phyloP scores from a whole-genome alignment of 2,113 vertebrate genomes.

The Candoia aspera region DNA sequence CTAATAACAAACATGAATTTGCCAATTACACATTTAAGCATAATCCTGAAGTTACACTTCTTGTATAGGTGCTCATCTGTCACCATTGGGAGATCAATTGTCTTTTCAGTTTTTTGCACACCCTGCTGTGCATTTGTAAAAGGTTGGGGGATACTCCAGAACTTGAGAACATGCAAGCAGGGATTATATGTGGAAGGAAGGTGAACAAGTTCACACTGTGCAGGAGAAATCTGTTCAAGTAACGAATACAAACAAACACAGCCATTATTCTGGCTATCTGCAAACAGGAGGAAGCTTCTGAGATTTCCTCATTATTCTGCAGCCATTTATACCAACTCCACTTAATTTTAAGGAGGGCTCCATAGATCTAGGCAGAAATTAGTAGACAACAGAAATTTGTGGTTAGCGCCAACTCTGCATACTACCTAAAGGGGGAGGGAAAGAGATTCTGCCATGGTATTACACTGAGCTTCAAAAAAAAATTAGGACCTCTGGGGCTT shows the following conservation, averaged over 20 bases:
- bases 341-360: neutral
- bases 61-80: neutral
- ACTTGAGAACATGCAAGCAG: neutral
- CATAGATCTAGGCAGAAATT: neutral
- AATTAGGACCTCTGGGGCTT: neutral
- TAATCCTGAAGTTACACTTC: neutral
- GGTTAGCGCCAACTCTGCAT: neutral
- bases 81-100: neutral
- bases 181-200: neutral
- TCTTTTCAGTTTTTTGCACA: neutral
- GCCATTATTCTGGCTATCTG: neutral
- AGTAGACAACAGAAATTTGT: neutral
- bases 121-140: neutral
- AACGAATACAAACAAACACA: neutral
- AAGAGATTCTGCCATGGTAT: neutral
- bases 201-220: neutral
- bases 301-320: neutral
- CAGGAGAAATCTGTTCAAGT: neutral
- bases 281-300: neutral
- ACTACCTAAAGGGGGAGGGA: neutral
- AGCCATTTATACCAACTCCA: neutral
- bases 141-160: neutral
- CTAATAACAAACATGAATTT: neutral
- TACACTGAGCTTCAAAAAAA: neutral
- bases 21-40: neutral